phyloP scores from a whole-genome alignment of 1,140 invertebrate genomes.

The Temnothorax curvispinosus region DNA sequence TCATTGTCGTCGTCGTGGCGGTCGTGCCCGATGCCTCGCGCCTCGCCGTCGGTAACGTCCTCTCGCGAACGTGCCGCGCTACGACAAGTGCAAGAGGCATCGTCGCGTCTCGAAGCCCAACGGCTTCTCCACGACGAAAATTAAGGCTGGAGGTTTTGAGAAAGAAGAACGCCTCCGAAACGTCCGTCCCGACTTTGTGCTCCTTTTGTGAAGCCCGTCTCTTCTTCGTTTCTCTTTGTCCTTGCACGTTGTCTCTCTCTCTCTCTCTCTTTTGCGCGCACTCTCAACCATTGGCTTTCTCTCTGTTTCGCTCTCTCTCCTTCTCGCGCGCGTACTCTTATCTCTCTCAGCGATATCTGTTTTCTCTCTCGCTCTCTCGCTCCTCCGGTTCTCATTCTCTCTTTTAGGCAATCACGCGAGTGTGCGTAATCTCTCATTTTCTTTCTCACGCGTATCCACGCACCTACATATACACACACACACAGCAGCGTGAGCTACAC shows the following conservation, averaged over 20 bases:
- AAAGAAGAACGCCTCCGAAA: background rate
- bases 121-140: constrained; percentile 10
- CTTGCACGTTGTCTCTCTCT: constrained; percentile 45
- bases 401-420: constrained; percentile 65
- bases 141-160: background rate
- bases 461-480: background rate
- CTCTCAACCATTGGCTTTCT: constrained; percentile 40
- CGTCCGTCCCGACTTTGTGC: background rate
- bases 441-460: constrained; percentile 30
- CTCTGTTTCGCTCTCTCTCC: constrained; percentile 60
- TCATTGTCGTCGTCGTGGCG: background rate
- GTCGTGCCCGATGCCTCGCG: no score
- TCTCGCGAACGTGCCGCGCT: background rate
- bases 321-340: constrained; percentile 61
- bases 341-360: constrained; percentile 8
- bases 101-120: background rate
- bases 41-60: constrained; percentile 20
- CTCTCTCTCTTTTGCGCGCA: constrained; percentile 32
- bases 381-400: constrained; percentile 50
- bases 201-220: constrained; percentile 30
- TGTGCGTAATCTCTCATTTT: constrained; percentile 62
- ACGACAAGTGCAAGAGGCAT: background rate
- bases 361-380: constrained; percentile 64
- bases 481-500: constrained; percentile 32
- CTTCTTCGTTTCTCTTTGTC: constrained; percentile 38